phyloP scores from a whole-genome alignment of 2,888 invertebrate genomes.

The Xestoiulus laeticollis region DNA sequence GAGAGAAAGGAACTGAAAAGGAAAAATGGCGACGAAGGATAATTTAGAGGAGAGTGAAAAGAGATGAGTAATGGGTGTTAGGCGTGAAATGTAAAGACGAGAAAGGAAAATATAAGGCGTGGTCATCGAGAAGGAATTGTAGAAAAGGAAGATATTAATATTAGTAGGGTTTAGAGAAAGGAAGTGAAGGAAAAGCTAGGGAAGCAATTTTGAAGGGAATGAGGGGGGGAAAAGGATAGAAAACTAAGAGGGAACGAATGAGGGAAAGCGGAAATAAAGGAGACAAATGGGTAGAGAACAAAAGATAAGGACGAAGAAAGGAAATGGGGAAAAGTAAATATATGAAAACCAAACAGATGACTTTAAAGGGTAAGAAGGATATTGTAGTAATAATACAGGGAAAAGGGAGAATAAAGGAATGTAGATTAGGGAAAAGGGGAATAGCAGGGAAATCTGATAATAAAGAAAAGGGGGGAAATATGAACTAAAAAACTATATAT shows the following conservation, averaged over 20 bases:
- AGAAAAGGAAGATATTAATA: background rate
- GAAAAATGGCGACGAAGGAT: background rate
- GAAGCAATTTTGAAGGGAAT: background rate
- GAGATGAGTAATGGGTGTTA: conserved; percentile 13
- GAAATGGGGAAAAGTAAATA: background rate
- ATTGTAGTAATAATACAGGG: background rate
- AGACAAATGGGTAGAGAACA: background rate
- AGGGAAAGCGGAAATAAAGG: background rate
- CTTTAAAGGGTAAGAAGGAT: too few species aligned
- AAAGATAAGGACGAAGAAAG: background rate
- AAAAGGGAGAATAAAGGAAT: background rate
- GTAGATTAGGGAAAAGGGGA: background rate
- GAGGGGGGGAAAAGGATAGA: background rate
- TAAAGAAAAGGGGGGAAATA: background rate
- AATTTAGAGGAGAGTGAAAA: background rate
- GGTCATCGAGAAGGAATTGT: background rate
- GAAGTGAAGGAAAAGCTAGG: background rate
- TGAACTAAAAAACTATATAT: too few species aligned
- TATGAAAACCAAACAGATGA: background rate
- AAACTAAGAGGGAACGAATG: background rate
- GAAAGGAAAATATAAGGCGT: background rate
- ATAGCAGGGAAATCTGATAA: background rate
- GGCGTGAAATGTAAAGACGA: too few species aligned
- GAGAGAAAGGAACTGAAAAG: background rate
- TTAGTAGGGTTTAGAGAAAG: background rate